Evolutionary conservation across 2,113 vertebrate genomes (phyloP).

Genomic region (Epinephelus cyanopodus): DNA sequence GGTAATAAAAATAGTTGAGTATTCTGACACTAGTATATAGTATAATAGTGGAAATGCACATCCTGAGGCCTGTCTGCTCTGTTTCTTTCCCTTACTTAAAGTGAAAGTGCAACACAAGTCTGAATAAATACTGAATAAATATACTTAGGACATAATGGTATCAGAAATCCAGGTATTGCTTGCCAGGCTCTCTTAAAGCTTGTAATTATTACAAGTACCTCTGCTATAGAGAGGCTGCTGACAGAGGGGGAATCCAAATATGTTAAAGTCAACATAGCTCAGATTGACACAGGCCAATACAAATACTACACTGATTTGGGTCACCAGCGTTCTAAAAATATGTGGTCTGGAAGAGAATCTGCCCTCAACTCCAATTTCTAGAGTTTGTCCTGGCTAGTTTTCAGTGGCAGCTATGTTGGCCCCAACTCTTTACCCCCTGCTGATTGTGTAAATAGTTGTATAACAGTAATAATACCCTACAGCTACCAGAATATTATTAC

Average conservation of each 20-base stretch:
- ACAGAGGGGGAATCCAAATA: slow-evolving; percentile 9
- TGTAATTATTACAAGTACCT: background rate
- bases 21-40: background rate
- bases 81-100: slow-evolving; percentile 40
- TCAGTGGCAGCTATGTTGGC: background rate
- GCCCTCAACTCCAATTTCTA: background rate
- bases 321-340: slow-evolving; percentile 22
- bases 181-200: background rate
- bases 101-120: slow-evolving; percentile 53
- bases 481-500: background rate
- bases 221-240: background rate
- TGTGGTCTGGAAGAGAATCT: background rate
- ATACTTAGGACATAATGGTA: slow-evolving; percentile 15
- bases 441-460: background rate
- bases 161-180: slow-evolving; percentile 31
- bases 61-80: background rate
- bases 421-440: background rate
- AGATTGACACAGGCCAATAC: background rate
- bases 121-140: slow-evolving; percentile 65
- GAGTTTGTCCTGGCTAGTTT: background rate
- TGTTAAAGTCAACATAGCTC: slow-evolving; percentile 4
- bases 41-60: background rate
- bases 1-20: background rate
- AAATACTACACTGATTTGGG: background rate
- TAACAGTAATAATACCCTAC: background rate